Evolutionary conservation across 2,888 invertebrate genomes (phyloP), one percentile per base, ranked within the genome.

Genomic region (Xiphydria camelus): DNA sequence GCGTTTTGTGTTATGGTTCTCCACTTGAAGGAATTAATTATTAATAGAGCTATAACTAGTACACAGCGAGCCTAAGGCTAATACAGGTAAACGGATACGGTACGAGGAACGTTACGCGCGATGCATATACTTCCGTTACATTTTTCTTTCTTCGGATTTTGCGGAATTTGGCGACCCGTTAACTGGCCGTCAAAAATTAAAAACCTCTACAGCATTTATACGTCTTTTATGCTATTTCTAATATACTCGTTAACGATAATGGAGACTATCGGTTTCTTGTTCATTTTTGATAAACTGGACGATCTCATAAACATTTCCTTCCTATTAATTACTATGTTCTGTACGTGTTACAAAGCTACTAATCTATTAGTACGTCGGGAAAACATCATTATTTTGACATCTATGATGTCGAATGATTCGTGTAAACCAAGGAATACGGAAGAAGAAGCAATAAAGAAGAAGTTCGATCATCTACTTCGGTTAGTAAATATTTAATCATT

Each of bases 341-440:
- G 20, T 3, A 21, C 49, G 2, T 40, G 40, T 10, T 46, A 38
- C 12, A 57, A 57, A 29, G 15, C 9, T 29, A 4, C 12, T 6
- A 29, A 12, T 29, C 6, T 29, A 9, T 29, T 29, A 9, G 9
- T 2, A 12, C 12, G 4, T 12, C 29, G 29, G 14, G 4, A 29
- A 4, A 4, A 6, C 12, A 1, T 29, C 12, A 29, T 29, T 29
- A 29, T 14, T 15, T 3, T 2, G 5, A 29, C 15, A 7, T 7
- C 12, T 14, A 12, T 5, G 29, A 14, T 29, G 14, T 12, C 9
- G 29, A 15, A 12, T 14, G 15, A 29, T 29, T 26, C 12, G 12
- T 26, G 26, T 26, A 4, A n/a, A 26, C 12, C 12, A 4, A 15
- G 15, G 2, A 9, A 29, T 12, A 12, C 9, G 12, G 5, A 14